A percentile compares a stretch with the other conserved stretches of the same genome.
These are phyloP conservation scores for Drosophila pachea DNA, from an alignment of 1,140 invertebrate genomes.

Conservation along the genomic window DNA sequence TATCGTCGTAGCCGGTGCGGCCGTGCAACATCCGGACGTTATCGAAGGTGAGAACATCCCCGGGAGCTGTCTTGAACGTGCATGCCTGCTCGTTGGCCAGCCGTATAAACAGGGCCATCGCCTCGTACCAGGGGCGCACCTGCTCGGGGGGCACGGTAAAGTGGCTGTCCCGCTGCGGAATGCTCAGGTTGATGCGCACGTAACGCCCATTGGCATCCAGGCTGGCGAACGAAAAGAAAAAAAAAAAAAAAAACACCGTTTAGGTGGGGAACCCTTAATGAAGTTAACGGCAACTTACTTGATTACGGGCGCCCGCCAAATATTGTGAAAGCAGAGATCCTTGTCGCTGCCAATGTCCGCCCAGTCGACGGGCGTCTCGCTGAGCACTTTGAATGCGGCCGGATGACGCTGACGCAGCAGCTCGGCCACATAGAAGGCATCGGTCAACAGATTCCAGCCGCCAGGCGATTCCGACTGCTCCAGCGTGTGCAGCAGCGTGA, in stretches of 20 bases:
- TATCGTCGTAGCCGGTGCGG: slow-evolving; percentile 82
- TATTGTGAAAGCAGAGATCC: slow-evolving; percentile 81
- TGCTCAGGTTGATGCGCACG: slow-evolving; percentile 82
- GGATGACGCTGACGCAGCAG: slow-evolving; percentile 80
- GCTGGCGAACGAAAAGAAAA: slow-evolving; percentile 57
- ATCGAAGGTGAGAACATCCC: slow-evolving; percentile 84
- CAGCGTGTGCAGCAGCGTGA: slow-evolving; percentile 84
- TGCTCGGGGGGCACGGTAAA: slow-evolving; percentile 82
- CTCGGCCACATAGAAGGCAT: slow-evolving; percentile 82
- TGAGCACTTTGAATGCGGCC: slow-evolving; percentile 81
- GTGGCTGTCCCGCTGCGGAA: slow-evolving; percentile 84
- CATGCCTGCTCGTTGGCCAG: slow-evolving; percentile 80
- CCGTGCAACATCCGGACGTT: slow-evolving; percentile 85
- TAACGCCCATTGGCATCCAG: slow-evolving; percentile 80
- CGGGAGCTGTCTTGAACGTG: slow-evolving; percentile 82
- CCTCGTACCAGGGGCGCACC: slow-evolving; percentile 83
- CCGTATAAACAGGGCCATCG: slow-evolving; percentile 81
- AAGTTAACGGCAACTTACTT: slow-evolving; percentile 75
- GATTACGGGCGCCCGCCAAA: slow-evolving; percentile 82
- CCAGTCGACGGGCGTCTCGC: slow-evolving; percentile 83
- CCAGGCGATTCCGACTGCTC: slow-evolving; percentile 83
- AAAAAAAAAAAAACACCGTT: too few species aligned
- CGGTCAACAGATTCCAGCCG: slow-evolving; percentile 82
- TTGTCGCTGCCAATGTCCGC: slow-evolving; percentile 82
- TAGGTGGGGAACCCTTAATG: not conserved